Percentiles rank a stretch among this genome's conserved stretches.
These are phyloP conservation scores for Indri indri DNA, from an alignment of 2,113 vertebrate species.

Conservation along the genomic window DNA sequence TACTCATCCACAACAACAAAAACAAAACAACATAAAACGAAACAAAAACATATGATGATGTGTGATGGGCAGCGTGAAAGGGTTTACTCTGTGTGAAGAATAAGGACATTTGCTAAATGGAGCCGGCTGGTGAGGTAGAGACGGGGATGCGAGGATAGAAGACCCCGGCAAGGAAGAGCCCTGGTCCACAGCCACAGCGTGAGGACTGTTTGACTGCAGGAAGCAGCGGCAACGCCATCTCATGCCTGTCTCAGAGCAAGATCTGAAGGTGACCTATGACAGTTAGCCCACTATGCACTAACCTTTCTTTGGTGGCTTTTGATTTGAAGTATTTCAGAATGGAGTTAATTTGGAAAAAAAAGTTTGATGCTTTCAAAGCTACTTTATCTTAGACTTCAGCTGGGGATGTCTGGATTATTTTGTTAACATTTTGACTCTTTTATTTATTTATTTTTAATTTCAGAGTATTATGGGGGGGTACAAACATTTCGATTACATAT, in stretches of 20 bases:
- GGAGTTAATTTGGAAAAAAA: background rate
- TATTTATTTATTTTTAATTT: too few species aligned
- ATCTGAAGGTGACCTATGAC: background rate
- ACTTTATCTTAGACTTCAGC: background rate
- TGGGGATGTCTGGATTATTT: background rate
- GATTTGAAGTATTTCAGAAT: background rate
- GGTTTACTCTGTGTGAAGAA: background rate
- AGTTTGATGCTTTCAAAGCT: background rate
- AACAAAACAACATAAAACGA: background rate
- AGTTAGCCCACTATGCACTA: background rate
- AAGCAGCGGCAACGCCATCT: too few species aligned
- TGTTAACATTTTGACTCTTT: background rate
- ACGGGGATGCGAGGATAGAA: background rate
- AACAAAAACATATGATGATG: accelerated
- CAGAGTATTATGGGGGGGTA: too few species aligned
- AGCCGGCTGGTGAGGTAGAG: accelerated
- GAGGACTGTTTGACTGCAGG: accelerated
- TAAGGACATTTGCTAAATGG: background rate
- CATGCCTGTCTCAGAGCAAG: background rate
- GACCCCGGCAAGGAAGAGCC: accelerated
- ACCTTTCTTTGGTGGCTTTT: background rate
- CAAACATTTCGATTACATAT: too few species aligned
- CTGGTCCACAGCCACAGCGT: background rate
- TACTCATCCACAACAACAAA: background rate
- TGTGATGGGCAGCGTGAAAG: background rate